Base-by-base conservation (phyloP, 2,888 invertebrate species). In the Bedellia somnulentella region DNA sequence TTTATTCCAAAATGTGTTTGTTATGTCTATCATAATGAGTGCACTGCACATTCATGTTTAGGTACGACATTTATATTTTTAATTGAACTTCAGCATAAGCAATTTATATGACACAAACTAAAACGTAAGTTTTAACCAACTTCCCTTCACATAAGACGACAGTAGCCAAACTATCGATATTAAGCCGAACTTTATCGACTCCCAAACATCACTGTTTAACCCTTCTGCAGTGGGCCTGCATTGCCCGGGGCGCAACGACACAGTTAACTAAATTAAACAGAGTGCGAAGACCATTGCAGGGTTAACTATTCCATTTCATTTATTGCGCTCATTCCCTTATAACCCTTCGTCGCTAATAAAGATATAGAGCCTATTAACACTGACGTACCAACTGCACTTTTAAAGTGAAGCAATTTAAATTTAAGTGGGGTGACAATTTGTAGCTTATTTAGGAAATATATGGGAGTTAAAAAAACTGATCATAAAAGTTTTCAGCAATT, bases 201-300 rank as follows among this genome's bases (percentile, higher is more conserved):
- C n/a, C n/a, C n/a, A n/a, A n/a, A 15, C 60, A 47, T 55, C 67
- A 49, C 62, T 52, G 52, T 31, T 44, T 47, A 71, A 71, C 73
- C 75, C 73, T 71, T 56, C 62, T 52, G 42, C 39, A 35, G 41
- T 47, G 46, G 48, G 47, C 28, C 49, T 61, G 67, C 67, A 61
- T 44, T 37, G 61, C 66, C 45, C 57, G 51, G 57, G 60, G 67
- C 62, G 61, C 64, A 60, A 49, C 63, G 57, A 52, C 61, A 70
- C 70, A 60, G 70, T 73, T 73, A 75, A 73, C 73, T 70, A 75
- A 75, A 73, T 73, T 73, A 73, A 73, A 73, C 57, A 62, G 68
- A 71, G 68, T 75, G 75, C 63, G 71, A 73, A 70, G 64, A 66
- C 62, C 63, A 62, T 63, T 68, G 61, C 63, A 67, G 70, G 71